phyloP scores from a whole-genome alignment of 1,140 invertebrate species.

The Drosophila repletoides region DNA sequence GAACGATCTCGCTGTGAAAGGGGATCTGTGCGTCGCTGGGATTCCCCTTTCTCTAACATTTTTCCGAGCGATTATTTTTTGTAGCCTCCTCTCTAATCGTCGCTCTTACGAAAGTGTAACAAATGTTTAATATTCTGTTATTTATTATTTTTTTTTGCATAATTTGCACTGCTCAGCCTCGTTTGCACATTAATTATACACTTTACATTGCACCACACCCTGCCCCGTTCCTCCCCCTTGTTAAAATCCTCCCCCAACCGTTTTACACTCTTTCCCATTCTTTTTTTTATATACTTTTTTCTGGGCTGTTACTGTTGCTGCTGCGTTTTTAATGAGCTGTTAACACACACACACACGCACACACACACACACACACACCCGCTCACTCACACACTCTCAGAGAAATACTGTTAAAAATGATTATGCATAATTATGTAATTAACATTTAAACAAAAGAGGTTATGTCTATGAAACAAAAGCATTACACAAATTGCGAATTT shows the following conservation, averaged over 20 bases:
- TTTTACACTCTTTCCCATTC: not conserved
- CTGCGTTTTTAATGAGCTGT: slow-evolving; percentile 78
- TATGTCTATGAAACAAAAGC: slow-evolving; percentile 66
- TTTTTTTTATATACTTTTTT: slow-evolving; percentile 10
- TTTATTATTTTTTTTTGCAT: slow-evolving; percentile 41
- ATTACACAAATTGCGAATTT: slow-evolving; percentile 72
- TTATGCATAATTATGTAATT: slow-evolving; percentile 82
- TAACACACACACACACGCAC: slow-evolving; percentile 53
- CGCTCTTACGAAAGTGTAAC: slow-evolving; percentile 29
- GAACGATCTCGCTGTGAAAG: no score
- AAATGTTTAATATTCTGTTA: slow-evolving; percentile 38
- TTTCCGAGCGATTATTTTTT: no score
- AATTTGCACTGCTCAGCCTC: slow-evolving; percentile 57
- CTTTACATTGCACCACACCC: slow-evolving; percentile 28
- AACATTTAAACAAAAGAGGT: slow-evolving; percentile 80
- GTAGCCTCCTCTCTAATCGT: not conserved
- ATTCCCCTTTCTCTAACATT: no score
- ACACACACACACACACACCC: slow-evolving; percentile 9
- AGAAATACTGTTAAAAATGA: slow-evolving; percentile 58
- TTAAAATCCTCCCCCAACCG: not conserved
- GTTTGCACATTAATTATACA: slow-evolving; percentile 70
- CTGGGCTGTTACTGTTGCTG: not conserved
- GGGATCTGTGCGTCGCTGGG: no score
- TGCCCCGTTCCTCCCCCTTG: not conserved
- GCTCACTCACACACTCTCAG: not conserved